Base-by-base conservation (phyloP, 1,140 invertebrate genomes). In the Rhopalosiphum padi region DNA sequence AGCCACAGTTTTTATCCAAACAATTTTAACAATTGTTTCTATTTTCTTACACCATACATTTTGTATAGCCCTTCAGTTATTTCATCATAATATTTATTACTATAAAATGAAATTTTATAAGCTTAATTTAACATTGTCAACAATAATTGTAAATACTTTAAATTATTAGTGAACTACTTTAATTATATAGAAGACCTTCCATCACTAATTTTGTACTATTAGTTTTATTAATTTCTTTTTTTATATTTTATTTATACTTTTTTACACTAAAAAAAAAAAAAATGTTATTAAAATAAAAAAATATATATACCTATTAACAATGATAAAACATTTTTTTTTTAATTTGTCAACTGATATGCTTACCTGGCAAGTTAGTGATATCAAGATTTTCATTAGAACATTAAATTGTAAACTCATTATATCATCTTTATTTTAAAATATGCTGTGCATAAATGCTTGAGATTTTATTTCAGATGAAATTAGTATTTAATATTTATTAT, bases 1-100 rank as follows among this genome's bases (percentile, higher is more conserved):
- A 53, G 86, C 91, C 91, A n/a, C 82, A 55, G n/a, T 93, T 93
- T 93, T 86, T 43, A 18, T 93, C 91, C 2, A 86, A 86, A 85
- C 91, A 55, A 22, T 93, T 86, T 86, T 93, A 86, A 85, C 1
- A 3, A 30, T 22, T 86, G 25, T 51, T 41, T 37, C 22, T 46
- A 41, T 55, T n/a, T 37, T 53, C 18, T 90, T 41, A 77, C 60
- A 77, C 60, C 2, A 60, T 37, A 30, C 21, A n/a, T 90, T 90
- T 68, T 43, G 18, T 90, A 68, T 90, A 90, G 55, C 68, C 25
- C 30, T 60, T 90, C 23, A 25, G 11, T 41, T n/a, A 11, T 22
- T 21, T 22, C 22, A 68, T 68, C 25, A n/a, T 18, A 5, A 77
- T 77, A 18, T n/a, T 77, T 4, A n/a, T 77, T 77, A n/a, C n/a